Conservation (phyloP, 1,140 invertebrate species). For the Lerema accius region DNA sequence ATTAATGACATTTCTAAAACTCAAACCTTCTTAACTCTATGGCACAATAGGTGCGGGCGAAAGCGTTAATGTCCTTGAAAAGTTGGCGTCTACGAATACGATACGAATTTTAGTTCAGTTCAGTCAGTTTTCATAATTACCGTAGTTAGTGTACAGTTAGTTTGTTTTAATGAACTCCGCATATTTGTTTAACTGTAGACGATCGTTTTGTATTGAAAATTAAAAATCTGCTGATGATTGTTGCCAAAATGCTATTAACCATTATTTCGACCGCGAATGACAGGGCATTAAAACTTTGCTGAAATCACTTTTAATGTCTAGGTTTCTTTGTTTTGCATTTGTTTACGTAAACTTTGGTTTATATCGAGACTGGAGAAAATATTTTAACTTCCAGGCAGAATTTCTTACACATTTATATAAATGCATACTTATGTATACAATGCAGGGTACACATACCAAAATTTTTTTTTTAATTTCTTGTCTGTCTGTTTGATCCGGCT, state of each 20-base stretch:
- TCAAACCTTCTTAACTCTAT: background rate
- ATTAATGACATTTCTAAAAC: slow-evolving; percentile 1
- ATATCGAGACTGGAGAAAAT: background rate
- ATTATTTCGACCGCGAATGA: slow-evolving; percentile 9
- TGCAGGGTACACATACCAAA: too few species aligned
- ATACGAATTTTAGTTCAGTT: slow-evolving; percentile 22
- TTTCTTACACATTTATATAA: too few species aligned
- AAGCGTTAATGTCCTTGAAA: slow-evolving; percentile 17
- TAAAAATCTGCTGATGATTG: slow-evolving; percentile 2
- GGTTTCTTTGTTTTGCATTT: too few species aligned
- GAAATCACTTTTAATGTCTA: background rate
- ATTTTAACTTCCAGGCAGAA: too few species aligned
- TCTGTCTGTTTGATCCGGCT: too few species aligned
- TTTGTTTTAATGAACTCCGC: slow-evolving; percentile 14
- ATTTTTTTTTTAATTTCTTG: too few species aligned
- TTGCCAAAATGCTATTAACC: slow-evolving; percentile 11
- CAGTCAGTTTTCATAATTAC: slow-evolving; percentile 24
- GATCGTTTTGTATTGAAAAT: slow-evolving; percentile 22
- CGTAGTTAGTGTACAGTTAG: slow-evolving; percentile 23
- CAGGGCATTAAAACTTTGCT: slow-evolving; percentile 11
- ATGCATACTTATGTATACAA: too few species aligned
- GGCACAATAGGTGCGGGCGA: slow-evolving; percentile 2
- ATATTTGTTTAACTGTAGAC: slow-evolving; percentile 19
- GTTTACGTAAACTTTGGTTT: background rate
- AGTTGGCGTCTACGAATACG: slow-evolving; percentile 16